These are phyloP conservation scores for Falco concolor DNA, from an alignment of 2,797 vertebrate genomes.

Conservation along the genomic window DNA sequence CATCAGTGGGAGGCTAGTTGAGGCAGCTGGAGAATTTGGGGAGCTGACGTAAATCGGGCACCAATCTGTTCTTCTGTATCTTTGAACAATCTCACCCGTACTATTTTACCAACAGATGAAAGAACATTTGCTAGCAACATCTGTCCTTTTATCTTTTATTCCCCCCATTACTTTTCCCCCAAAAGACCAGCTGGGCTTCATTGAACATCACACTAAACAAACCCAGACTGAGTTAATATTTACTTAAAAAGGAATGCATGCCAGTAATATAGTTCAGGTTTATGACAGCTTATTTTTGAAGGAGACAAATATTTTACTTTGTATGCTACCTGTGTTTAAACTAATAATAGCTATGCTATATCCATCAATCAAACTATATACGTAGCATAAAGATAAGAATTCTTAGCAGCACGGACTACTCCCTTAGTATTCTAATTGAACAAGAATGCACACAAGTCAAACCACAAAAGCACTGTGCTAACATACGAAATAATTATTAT, in stretches of 20 bases:
- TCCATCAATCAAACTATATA: not conserved
- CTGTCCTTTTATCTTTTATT: not conserved
- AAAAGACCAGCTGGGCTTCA: not conserved
- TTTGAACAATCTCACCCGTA: not conserved
- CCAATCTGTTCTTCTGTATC: not conserved
- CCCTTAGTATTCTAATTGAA: not conserved
- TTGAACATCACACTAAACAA: not conserved
- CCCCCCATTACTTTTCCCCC: not conserved
- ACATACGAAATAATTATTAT: not conserved
- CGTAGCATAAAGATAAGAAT: not conserved
- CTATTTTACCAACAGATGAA: constrained; percentile 1
- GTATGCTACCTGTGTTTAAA: not conserved
- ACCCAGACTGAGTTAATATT: not conserved
- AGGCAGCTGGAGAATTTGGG: not conserved
- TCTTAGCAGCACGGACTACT: not conserved
- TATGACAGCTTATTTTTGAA: not conserved
- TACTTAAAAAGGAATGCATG: not conserved
- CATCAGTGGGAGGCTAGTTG: not conserved
- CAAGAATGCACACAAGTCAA: not conserved
- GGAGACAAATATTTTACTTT: not conserved
- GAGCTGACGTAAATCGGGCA: not conserved
- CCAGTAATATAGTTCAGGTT: not conserved
- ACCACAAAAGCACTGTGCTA: not conserved
- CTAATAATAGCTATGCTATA: not conserved
- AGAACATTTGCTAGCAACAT: not conserved